Evolutionary conservation across 2,797 vertebrate genomes (phyloP).

Genomic region (Cyprinodon diabolis): DNA sequence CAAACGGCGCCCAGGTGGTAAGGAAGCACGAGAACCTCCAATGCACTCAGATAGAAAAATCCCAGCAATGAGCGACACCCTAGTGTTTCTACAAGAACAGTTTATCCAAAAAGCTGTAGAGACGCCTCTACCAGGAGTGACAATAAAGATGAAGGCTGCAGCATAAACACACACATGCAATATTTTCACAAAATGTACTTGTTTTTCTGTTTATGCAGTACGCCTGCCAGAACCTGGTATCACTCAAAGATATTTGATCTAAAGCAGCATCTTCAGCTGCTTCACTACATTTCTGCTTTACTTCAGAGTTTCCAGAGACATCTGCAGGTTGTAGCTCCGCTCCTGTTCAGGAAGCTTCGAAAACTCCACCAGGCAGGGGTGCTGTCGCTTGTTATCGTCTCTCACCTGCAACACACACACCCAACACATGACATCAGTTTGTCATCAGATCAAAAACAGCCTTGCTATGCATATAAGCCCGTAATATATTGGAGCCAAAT

Average conservation of each 20-base stretch:
- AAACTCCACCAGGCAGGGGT: constrained; percentile 95
- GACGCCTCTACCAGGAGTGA: background rate
- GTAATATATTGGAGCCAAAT: background rate
- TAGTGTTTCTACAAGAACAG: background rate
- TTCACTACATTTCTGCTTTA: constrained; percentile 57
- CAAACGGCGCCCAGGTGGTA: background rate
- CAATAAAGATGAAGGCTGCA: too few species aligned
- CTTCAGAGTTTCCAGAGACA: constrained; percentile 97
- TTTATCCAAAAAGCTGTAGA: background rate
- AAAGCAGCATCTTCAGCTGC: background rate
- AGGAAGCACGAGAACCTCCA: background rate
- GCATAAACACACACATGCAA: background rate
- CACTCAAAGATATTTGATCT: background rate
- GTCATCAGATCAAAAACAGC: background rate
- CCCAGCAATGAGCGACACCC: background rate
- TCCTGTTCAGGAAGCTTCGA: constrained; percentile 93
- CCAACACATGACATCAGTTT: background rate
- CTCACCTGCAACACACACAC: constrained; percentile 81
- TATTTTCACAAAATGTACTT: background rate
- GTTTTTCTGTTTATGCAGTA: background rate
- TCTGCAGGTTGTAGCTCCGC: constrained; percentile 95
- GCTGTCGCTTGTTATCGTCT: constrained; percentile 95
- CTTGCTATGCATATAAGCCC: background rate
- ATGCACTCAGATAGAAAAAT: background rate
- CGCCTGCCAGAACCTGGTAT: background rate